Conservation (phyloP, 2,113 vertebrate genomes). For the Mastomys coucha region DNA sequence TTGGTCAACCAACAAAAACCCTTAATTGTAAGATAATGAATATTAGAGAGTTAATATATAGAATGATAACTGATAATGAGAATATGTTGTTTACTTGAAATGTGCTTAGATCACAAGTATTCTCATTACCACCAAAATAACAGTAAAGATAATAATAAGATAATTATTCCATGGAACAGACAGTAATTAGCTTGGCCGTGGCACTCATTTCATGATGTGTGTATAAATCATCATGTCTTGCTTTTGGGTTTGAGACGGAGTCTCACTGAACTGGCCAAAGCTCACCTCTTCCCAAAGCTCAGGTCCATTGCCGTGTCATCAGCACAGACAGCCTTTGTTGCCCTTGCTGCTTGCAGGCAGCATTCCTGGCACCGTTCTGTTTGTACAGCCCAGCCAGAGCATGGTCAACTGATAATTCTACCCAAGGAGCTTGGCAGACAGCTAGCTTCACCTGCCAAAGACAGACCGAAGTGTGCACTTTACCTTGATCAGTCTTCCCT, state of each 20-base stretch:
- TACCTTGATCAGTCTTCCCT: not conserved
- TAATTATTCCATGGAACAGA: not conserved
- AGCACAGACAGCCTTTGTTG: not conserved
- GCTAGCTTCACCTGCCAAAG: not conserved
- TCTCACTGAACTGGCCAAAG: not conserved
- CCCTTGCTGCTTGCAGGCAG: not conserved
- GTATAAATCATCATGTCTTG: not conserved
- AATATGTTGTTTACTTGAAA: not conserved
- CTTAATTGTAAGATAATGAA: not conserved
- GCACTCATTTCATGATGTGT: not conserved
- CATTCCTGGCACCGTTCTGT: not conserved
- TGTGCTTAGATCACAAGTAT: not conserved
- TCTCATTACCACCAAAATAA: not conserved
- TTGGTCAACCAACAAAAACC: not conserved
- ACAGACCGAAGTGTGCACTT: not conserved
- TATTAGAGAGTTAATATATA: not conserved
- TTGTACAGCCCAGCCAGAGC: not conserved
- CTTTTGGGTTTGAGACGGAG: not conserved
- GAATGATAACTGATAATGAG: not conserved
- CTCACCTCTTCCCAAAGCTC: not conserved
- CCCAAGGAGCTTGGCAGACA: not conserved
- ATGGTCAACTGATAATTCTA: not conserved
- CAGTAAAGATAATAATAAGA: not conserved
- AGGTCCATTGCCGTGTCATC: not conserved
- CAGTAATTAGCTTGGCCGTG: not conserved